phyloP scores from a whole-genome alignment of 2,797 vertebrate genomes.

The Takifugu rubripes region DNA sequence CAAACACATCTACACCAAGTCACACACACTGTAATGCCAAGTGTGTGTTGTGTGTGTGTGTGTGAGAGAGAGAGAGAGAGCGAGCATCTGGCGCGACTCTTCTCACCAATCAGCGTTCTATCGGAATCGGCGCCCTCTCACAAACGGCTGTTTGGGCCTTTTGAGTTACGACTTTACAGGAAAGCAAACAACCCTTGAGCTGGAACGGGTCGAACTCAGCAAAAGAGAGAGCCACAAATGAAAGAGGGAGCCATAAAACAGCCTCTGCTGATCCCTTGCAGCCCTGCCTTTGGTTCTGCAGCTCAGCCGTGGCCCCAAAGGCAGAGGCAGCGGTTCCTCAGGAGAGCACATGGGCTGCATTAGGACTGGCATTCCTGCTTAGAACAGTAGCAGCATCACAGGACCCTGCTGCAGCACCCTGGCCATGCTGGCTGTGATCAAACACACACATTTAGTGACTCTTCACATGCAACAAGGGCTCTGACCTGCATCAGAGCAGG shows the following conservation, averaged over 20 bases:
- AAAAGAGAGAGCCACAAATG: constrained; percentile 32
- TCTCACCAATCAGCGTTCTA: not conserved
- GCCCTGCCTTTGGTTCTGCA: constrained; percentile 6
- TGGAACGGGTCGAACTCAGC: constrained; percentile 46
- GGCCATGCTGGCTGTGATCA: no score
- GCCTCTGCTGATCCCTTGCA: constrained; percentile 34
- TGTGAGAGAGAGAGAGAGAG: not conserved
- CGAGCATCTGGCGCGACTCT: not conserved
- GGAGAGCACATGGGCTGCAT: constrained; percentile 11
- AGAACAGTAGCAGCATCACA: no score
- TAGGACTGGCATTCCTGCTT: constrained; percentile 11
- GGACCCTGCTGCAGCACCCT: no score
- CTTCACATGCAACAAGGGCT: no score
- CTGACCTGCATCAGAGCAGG: no score
- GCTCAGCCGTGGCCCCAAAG: constrained; percentile 4
- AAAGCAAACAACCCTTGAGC: constrained; percentile 29
- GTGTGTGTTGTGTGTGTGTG: not conserved
- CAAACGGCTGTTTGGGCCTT: constrained; percentile 41
- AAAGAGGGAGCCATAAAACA: not conserved
- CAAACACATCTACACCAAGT: constrained; percentile 58
- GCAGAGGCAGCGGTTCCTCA: constrained; percentile 30
- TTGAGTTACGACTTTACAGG: constrained; percentile 38
- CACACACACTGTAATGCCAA: constrained; percentile 40
- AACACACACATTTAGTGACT: no score
- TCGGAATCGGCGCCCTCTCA: not conserved